Evolutionary conservation across 1,140 invertebrate genomes (phyloP).

Genomic region (Amyelois transitella): DNA sequence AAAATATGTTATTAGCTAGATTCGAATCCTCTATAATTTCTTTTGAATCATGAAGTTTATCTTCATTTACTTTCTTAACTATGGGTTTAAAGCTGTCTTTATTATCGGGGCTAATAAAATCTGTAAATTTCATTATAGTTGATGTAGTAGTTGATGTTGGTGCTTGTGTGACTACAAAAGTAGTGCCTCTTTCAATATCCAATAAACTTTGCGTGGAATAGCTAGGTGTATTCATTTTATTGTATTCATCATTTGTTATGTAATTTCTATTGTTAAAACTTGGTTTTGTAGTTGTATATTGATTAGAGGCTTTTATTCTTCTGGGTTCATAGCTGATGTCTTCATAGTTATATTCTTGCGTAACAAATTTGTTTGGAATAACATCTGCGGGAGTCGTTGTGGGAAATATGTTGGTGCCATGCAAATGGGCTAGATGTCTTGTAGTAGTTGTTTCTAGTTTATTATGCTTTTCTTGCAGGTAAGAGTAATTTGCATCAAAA

Average conservation of each 20-base stretch:
- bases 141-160: constrained; percentile 5
- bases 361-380: constrained; percentile 27
- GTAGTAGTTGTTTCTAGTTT: constrained; percentile 6
- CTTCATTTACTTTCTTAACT: constrained; percentile 14
- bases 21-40: background rate
- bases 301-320: constrained; percentile 18
- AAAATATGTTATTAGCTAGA: constrained; percentile 14
- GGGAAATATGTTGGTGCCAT: background rate
- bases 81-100: constrained; percentile 41
- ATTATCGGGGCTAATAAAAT: constrained; percentile 25
- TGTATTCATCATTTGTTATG: background rate
- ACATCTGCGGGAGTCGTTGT: background rate
- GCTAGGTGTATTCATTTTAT: background rate
- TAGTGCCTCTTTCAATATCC: background rate
- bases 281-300: constrained; percentile 10
- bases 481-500: background rate
- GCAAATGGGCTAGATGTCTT: background rate
- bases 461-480: constrained; percentile 9
- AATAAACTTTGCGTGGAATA: background rate
- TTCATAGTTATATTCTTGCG: constrained; percentile 41
- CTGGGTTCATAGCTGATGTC: constrained; percentile 39
- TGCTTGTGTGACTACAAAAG: constrained; percentile 3
- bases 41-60: constrained; percentile 2
- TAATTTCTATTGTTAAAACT: constrained; percentile 4
- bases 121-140: constrained; percentile 21